These are phyloP conservation scores for Acronicta alni DNA, from an alignment of 2,888 invertebrate species.

Conservation along the genomic window DNA sequence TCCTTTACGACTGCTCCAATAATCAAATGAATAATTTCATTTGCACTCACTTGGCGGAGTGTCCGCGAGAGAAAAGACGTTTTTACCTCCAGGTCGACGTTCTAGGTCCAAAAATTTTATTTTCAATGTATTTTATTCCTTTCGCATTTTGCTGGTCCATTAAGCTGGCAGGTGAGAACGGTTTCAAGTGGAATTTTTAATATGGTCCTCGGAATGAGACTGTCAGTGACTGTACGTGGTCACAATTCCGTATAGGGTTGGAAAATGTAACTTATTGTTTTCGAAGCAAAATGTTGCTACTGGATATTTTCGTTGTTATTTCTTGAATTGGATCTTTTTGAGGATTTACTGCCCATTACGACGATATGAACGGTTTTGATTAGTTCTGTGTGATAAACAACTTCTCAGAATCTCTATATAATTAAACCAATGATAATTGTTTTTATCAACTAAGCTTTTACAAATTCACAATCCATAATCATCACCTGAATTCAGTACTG, in stretches of 20 bases:
- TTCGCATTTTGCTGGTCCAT: conserved; percentile 62
- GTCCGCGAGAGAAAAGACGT: conserved; percentile 57
- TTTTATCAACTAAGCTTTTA: no score
- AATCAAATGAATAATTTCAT: conserved; percentile 86
- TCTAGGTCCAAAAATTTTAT: conserved; percentile 38
- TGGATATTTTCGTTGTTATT: conserved; percentile 10
- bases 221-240: conserved; percentile 59
- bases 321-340: conserved; percentile 14
- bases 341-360: neutral
- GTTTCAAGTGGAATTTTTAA: conserved; percentile 69
- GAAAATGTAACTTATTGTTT: conserved; percentile 56
- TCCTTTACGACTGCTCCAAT: conserved; percentile 81
- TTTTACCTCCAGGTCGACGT: conserved; percentile 24
- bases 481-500: no score
- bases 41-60: conserved; percentile 67
- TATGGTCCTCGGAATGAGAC: conserved; percentile 54
- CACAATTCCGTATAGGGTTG: conserved; percentile 53
- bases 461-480: no score
- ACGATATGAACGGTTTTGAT: no score
- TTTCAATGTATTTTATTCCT: conserved; percentile 57
- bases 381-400: no score
- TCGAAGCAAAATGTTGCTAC: conserved; percentile 33
- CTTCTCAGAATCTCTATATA: no score
- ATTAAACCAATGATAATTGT: no score
- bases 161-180: conserved; percentile 65